Evolutionary conservation across 1,140 invertebrate genomes (phyloP), one percentile per base, ranked within the genome.

Genomic region (Popillia japonica): DNA sequence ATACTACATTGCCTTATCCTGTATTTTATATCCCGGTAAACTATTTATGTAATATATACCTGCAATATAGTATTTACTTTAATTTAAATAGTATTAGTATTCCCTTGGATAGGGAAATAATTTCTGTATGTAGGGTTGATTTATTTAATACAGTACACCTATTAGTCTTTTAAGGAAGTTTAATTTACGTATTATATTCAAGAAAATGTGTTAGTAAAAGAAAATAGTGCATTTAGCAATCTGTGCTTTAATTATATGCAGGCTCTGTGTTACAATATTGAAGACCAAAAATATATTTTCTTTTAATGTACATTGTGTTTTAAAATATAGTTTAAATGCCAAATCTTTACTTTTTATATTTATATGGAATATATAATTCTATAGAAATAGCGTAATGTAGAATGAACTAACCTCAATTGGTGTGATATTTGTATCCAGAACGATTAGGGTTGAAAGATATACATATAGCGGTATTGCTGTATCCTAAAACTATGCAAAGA

Each of bases 211-310:
- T 44, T 40, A 74, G 11, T 74, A 11, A 74, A 20, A 74, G 40
- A 9, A 74, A 74, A 74, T 74, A 42, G 4, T 41, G 72, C 72
- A 74, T 74, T 74, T 74, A 74, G 40, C 41, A 20, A 40, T n/a
- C 40, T 74, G 72, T 74, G 72, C 72, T 74, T 74, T 74, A 74
- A 42, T 41, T 22, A 74, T 40, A 40, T 41, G 8, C 17, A 41
- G 11, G 34, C 20, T 44, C 72, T 74, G 75, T 48, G 40, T 48
- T 76, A 55, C 27, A 40, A 34, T 34, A 48, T 76, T 48, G 22
- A 34, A 76, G 9, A 68, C 42, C 44, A 74, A 40, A 64, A 55
- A 44, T 82, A 77, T 84, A 81, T 82, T 41, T 83, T 84, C 40
- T 74, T 74, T 74, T 74, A 74, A 74, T 14, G 41, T 74, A 17